Conservation (phyloP, 2,888 invertebrate species). For the Nezara viridula region DNA sequence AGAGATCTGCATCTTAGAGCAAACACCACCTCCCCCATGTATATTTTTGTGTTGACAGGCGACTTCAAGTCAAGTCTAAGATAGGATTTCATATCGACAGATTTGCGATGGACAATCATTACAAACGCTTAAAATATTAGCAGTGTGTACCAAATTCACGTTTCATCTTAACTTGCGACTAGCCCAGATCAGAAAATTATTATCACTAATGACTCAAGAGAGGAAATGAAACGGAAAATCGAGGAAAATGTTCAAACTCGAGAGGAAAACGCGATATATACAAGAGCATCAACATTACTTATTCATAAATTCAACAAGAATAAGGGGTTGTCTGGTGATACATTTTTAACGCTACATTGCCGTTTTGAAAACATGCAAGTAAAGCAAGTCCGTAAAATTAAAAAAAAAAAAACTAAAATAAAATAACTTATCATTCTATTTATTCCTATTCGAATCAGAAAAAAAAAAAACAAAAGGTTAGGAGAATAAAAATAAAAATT, state of each 20-base stretch:
- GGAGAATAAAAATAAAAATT: no score
- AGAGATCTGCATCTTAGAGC: no score
- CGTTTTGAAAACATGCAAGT: neutral
- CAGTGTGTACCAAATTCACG: neutral
- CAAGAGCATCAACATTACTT: neutral
- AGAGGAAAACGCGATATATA: neutral
- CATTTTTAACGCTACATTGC: neutral
- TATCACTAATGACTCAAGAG: neutral
- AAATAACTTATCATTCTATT: no score
- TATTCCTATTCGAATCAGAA: no score
- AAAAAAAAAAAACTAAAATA: no score
- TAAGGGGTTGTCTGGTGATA: neutral
- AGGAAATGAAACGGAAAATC: slow-evolving; percentile 28
- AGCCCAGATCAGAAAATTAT: neutral
- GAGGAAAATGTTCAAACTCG: neutral
- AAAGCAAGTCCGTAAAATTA: no score
- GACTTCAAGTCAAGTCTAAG: no score
- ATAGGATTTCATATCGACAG: no score
- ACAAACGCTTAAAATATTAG: neutral
- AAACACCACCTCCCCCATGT: no score
- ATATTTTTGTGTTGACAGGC: no score
- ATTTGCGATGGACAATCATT: no score
- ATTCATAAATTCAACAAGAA: slow-evolving; percentile 31
- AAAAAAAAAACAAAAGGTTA: no score
- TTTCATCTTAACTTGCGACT: neutral